Evolutionary conservation across 2,113 vertebrate genomes (phyloP), one percentile per base, ranked within the genome.

Genomic region (Toxostoma redivivum): DNA sequence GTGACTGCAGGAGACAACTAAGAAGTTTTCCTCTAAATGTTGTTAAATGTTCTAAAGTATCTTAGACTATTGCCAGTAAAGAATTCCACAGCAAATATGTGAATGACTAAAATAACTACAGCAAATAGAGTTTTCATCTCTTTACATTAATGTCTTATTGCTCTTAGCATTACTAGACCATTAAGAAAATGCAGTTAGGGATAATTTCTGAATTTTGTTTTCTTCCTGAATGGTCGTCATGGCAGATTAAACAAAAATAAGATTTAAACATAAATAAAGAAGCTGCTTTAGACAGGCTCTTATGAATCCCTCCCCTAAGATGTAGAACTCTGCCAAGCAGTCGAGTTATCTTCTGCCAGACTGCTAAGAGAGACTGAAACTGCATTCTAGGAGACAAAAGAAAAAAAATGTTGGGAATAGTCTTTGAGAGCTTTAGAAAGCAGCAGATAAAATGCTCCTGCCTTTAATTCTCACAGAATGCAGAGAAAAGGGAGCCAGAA

Each of bases 231-330:
- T 45, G 24, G 17, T 58, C 23, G 7, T 64, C 35, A 51, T 58
- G 48, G 22, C 7, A 83, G 11, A 50, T 77, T 58, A 89, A 91
- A 83, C 38, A 70, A 74, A 82, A 91, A 42, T 21, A 70, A 79
- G 16, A 66, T 62, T 51, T 70, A n/a, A 88, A 53, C 7, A 0
- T 27, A 81, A 77, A n/a, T 54, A 88, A 82, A 37, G 44, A 88
- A 74, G n/a, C 15, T 81, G 30, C 15, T 91, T 82, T 79, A 50
- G 27, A 38, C 23, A 78, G 14, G 18, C 19, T 88, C 27, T 67
- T 15, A 30, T 8, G 14, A 44, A 35, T 62, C 28, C 25, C 2
- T 91, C 19, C 35, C 31, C 12, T 5, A 37, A 19, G n/a, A 85
- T 2, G 1, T 3, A 2, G 12, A 42, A 31, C 3, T 65, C 18